Base-by-base conservation (phyloP, 2,888 invertebrate species). In the Lepidocyrtoides sp. region DNA sequence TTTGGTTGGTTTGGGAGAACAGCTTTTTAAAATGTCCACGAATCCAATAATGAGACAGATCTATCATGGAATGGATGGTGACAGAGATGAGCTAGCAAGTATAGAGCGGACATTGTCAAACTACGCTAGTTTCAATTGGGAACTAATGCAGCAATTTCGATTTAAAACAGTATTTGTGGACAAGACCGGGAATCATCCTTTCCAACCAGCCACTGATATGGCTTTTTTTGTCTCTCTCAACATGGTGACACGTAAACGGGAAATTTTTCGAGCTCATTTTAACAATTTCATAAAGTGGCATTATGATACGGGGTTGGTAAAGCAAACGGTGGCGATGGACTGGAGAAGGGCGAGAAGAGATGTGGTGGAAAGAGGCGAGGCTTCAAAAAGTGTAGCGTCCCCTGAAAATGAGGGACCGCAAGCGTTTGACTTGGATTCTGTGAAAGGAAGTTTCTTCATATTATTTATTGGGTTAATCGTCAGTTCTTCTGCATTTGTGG, bases 1-100 rank as follows among this genome's bases (percentile, higher is more conserved):
- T 26, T 12, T 41, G 12, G 72, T 72, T 44, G 89, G 89, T 2
- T 44, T 89, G 57, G 82, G 17, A n/a, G 89, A 82, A 26, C 29
- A 51, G 8, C 69, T 82, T 10, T 88, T 88, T 26, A 81, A 44
- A 57, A 10, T 36, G 0, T 82, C 89, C 0, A 82, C 57, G 17
- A 69, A 72, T 82, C 82, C 89, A 4, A 7, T 36, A 36, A 4
- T 36, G 7, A 2, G 36, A 4, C 3, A 7, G 3, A 36, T 36
- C 2, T 36, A 51, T n/a, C 14, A 4, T 14, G 3, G n/a, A 51
- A 51, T 51, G 51, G n/a, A 51, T 3, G n/a, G 51, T 12, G 51
- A 51, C n/a, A 51, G n/a, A n/a, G n/a, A 14, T 2, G n/a, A 14
- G 1, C 0, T 51, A n/a, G n/a, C n/a, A 14, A 51, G 14, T 14